These are phyloP conservation scores for Eucriotettix oculatus DNA, from an alignment of 2,888 invertebrate genomes.

Conservation along the genomic window DNA sequence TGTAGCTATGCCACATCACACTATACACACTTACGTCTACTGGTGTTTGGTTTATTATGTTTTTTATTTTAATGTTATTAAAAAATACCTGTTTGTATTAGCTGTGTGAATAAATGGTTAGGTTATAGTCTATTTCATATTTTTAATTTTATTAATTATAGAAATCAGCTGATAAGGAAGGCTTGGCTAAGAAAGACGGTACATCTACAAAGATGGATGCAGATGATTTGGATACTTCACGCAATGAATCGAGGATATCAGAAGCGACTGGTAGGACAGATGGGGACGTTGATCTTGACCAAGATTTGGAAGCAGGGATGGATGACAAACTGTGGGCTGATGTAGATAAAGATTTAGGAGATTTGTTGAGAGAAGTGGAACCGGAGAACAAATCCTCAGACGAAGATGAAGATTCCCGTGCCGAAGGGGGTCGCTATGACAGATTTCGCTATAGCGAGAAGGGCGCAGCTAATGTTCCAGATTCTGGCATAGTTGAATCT, in stretches of 20 bases:
- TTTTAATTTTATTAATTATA: too few relatives aligned
- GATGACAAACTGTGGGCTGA: constrained; percentile 66
- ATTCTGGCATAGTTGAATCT: not conserved
- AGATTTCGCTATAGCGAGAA: constrained; percentile 50
- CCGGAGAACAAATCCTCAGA: constrained; percentile 37
- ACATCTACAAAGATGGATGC: too few relatives aligned
- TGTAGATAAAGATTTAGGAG: constrained; percentile 65
- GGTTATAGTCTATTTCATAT: too few relatives aligned
- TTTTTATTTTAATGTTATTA: too few relatives aligned
- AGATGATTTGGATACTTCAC: constrained; percentile 1
- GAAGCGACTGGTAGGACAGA: not conserved
- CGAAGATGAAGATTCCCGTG: constrained; percentile 51
- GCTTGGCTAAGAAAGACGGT: not conserved
- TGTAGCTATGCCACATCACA: too few relatives aligned
- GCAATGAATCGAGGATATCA: not conserved
- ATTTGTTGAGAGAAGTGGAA: constrained; percentile 41
- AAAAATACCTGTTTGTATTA: too few relatives aligned
- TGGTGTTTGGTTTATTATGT: too few relatives aligned
- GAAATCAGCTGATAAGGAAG: not conserved
- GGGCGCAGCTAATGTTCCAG: constrained; percentile 17
- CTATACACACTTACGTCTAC: too few relatives aligned
- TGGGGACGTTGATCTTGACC: constrained; percentile 22
- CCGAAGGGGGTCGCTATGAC: constrained; percentile 34
- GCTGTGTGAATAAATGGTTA: too few relatives aligned
- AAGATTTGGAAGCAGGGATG: constrained; percentile 21